These are phyloP conservation scores for Azemiops feae DNA, from an alignment of 2,113 vertebrate genomes.

Conservation along the genomic window DNA sequence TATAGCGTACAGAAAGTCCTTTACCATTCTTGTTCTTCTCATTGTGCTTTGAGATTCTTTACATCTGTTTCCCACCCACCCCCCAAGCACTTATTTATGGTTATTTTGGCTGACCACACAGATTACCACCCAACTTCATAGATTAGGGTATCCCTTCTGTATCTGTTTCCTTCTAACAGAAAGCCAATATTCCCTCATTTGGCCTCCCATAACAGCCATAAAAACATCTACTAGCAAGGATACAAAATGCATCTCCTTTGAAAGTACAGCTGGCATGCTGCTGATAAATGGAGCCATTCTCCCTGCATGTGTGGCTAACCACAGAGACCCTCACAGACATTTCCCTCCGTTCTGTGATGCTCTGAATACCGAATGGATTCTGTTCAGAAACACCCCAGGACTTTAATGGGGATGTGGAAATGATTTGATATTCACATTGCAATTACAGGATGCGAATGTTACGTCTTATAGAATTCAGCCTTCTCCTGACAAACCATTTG, in stretches of 20 bases:
- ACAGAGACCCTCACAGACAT: constrained; percentile 9
- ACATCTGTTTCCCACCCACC: not conserved
- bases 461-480: not conserved
- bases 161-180: not conserved
- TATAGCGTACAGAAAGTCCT: not conserved
- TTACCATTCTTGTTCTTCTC: not conserved
- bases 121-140: not conserved
- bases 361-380: constrained; percentile 4
- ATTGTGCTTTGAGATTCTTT: not conserved
- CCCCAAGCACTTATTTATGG: not conserved
- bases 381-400: not conserved
- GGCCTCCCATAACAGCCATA: constrained; percentile 5
- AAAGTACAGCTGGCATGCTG: constrained; percentile 27
- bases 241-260: constrained; percentile 28
- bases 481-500: not conserved
- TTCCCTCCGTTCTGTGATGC: constrained; percentile 9
- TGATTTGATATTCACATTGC: constrained; percentile 18
- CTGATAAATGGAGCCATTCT: constrained; percentile 30
- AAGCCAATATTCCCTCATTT: not conserved
- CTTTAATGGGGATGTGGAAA: not conserved
- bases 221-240: constrained; percentile 13
- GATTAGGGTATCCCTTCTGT: not conserved
- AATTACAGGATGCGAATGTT: constrained; percentile 23
- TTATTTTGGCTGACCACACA: not conserved
- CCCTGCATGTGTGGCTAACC: constrained; percentile 4